These are phyloP conservation scores for Catostylus mosaicus DNA, from an alignment of 30 jellyfish, hydroid and myxozoan genomes.

Conservation along the genomic window DNA sequence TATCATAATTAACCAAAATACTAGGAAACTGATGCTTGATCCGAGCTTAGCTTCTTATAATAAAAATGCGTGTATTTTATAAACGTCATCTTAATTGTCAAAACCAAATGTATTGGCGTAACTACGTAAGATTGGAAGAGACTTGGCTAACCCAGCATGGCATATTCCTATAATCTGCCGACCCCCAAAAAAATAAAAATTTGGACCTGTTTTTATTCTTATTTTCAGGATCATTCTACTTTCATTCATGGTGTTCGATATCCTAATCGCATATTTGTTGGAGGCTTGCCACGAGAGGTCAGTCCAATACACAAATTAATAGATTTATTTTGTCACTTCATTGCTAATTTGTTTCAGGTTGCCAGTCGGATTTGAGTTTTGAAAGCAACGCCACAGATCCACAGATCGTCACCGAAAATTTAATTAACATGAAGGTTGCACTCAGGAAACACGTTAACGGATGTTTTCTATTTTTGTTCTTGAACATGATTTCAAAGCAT, in stretches of 20 bases:
- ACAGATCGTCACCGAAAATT: not conserved
- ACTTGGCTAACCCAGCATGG: too few relatives aligned
- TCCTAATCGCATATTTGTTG: conserved; percentile 77
- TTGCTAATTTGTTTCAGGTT: conserved; percentile 5
- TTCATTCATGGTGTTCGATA: conserved; percentile 65
- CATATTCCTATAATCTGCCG: not conserved
- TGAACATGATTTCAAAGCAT: too few relatives aligned
- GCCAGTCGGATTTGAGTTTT: not conserved
- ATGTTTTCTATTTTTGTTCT: too few relatives aligned
- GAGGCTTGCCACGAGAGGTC: conserved; percentile 84
- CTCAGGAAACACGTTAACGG: not conserved
- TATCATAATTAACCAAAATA: too few relatives aligned
- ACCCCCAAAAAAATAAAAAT: not conserved
- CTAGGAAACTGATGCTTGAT: too few relatives aligned
- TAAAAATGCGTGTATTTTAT: too few relatives aligned
- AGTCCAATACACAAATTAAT: not conserved
- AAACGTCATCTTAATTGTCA: too few relatives aligned
- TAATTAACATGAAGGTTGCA: not conserved
- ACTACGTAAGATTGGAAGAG: too few relatives aligned
- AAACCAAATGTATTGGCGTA: too few relatives aligned
- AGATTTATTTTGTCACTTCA: not conserved
- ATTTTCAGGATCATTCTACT: conserved; percentile 66
- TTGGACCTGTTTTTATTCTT: not conserved
- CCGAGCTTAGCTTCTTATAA: too few relatives aligned
- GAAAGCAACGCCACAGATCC: not conserved